A percentile compares a stretch with the other conserved stretches of the same genome.
phyloP scores from a whole-genome alignment of 2,113 vertebrate species.

The Datnioides undecimradiatus region DNA sequence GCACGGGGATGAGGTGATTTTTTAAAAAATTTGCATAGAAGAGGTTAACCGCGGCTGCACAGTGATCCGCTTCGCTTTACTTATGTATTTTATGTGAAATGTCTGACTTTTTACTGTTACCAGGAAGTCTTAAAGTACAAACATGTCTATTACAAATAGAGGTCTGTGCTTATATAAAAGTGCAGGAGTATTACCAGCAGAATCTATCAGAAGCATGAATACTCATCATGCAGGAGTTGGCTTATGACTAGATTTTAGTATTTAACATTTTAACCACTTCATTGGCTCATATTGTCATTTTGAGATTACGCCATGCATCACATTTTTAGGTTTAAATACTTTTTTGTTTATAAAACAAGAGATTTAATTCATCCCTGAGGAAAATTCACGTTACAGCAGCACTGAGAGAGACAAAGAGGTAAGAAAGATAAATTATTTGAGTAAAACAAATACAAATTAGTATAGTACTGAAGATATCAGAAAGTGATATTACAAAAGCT shows the following conservation, averaged over 20 bases:
- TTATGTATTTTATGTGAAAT: not conserved
- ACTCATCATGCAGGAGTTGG: not conserved
- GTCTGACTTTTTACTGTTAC: not conserved
- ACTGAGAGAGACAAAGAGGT: too few relatives aligned
- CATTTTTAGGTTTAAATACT: not conserved
- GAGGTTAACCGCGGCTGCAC: not conserved
- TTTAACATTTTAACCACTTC: not conserved
- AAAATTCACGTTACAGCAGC: not conserved
- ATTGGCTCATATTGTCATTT: not conserved
- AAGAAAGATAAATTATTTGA: not conserved
- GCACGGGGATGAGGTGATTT: constrained; percentile 6
- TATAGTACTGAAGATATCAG: too few relatives aligned
- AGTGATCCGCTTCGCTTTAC: not conserved
- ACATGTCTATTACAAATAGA: too few relatives aligned
- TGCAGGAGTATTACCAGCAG: not conserved
- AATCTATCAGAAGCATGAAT: not conserved
- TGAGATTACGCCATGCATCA: not conserved
- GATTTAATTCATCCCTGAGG: not conserved
- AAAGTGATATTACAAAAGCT: not conserved
- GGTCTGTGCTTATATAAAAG: not conserved
- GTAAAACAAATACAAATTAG: not conserved
- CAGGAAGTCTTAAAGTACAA: not conserved
- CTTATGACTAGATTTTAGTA: not conserved
- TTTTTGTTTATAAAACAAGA: not conserved
- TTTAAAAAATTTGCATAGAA: constrained; percentile 4